A percentile compares a stretch with the other conserved stretches of the same genome.
These are phyloP conservation scores for Vanacampus margaritifer DNA, from an alignment of 2,113 vertebrate genomes.

Conservation along the genomic window DNA sequence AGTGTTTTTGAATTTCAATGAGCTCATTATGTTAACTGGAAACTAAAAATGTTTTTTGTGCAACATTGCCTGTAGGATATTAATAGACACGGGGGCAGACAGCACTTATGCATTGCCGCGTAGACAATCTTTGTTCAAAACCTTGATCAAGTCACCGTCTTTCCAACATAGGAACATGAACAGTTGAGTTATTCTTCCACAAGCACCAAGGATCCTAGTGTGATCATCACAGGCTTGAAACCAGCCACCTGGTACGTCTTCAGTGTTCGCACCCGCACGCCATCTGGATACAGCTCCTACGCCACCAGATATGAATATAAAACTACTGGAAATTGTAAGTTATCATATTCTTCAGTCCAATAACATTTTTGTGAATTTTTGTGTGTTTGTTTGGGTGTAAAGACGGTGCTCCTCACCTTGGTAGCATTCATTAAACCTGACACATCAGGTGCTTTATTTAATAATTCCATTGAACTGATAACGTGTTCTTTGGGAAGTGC, in stretches of 20 bases:
- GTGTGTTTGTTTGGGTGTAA: not conserved
- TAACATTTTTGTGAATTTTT: not conserved
- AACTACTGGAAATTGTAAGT: constrained; percentile 83
- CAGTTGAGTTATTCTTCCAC: constrained; percentile 94
- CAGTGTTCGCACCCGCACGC: constrained; percentile 85
- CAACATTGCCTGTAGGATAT: not conserved
- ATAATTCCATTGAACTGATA: not conserved
- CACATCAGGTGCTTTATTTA: not conserved
- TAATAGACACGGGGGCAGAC: not conserved
- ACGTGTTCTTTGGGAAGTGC: not conserved
- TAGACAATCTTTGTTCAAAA: not conserved
- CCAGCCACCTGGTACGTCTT: constrained; percentile 91
- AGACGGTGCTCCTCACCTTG: not conserved
- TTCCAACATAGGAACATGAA: constrained; percentile 82
- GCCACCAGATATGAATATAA: constrained; percentile 91
- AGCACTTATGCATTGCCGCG: not conserved
- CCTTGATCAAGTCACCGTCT: not conserved
- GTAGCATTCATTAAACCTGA: not conserved
- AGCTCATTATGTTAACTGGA: not conserved
- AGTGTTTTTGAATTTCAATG: not conserved
- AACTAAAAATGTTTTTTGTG: not conserved
- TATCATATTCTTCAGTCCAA: not conserved
- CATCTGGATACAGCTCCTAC: constrained; percentile 89
- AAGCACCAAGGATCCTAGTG: constrained; percentile 89
- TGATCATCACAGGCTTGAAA: constrained; percentile 91